Evolutionary conservation across 2,113 vertebrate genomes (phyloP).

Genomic region (Paramormyrops kingsleyae): DNA sequence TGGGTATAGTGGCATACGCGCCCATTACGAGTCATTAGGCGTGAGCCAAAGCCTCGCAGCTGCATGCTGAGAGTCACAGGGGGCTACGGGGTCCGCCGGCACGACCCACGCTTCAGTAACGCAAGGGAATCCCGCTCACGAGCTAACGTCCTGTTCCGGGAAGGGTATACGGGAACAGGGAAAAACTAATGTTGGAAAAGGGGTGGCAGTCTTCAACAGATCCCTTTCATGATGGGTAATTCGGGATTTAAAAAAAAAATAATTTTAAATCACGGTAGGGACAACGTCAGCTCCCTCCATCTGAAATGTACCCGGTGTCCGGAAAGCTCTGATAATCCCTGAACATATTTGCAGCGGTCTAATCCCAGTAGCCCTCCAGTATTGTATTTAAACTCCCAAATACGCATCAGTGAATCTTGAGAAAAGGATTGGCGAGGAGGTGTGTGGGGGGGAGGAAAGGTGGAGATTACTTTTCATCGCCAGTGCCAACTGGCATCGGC

Average conservation of each 20-base stretch:
- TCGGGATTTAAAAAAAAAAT: background rate
- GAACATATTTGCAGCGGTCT: background rate
- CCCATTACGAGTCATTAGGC: slow-evolving; percentile 19
- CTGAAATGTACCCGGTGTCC: background rate
- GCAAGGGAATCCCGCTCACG: background rate
- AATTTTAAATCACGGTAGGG: background rate
- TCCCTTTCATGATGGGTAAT: background rate
- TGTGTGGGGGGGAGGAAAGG: background rate
- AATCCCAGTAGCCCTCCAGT: slow-evolving; percentile 2
- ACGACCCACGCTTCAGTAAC: background rate
- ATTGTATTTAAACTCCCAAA: slow-evolving; percentile 12
- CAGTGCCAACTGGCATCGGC: slow-evolving; percentile 10
- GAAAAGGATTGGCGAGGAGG: background rate
- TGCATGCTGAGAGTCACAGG: background rate
- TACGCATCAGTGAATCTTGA: background rate
- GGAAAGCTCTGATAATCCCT: background rate
- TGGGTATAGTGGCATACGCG: background rate
- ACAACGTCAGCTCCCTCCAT: background rate
- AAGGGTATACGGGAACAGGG: background rate
- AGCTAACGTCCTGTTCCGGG: background rate
- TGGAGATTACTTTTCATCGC: slow-evolving; percentile 23
- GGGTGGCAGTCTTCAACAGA: background rate
- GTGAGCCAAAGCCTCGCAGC: background rate
- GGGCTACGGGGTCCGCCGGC: background rate
- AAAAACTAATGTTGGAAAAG: background rate